phyloP scores from a whole-genome alignment of 2,797 vertebrate species.

The Mallotus villosus region DNA sequence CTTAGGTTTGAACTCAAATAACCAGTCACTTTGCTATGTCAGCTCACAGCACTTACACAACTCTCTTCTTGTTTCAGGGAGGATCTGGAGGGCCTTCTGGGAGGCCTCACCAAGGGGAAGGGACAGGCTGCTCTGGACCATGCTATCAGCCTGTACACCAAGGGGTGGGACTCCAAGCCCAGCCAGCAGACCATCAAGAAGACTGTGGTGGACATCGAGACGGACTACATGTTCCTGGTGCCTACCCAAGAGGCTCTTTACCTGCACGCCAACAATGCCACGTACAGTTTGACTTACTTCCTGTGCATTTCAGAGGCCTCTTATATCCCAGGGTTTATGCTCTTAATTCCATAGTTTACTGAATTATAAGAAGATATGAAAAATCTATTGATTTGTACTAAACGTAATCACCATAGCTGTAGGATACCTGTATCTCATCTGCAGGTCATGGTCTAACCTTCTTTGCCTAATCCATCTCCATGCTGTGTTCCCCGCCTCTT shows the following conservation, averaged over 20 bases:
- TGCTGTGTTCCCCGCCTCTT: not conserved
- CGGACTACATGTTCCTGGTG: slow-evolving; percentile 87
- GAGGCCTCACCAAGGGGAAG: slow-evolving; percentile 71
- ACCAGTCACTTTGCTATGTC: not conserved
- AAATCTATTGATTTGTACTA: no score
- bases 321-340: no score
- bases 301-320: no score
- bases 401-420: no score
- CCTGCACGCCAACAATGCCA: slow-evolving; percentile 77
- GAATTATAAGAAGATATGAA: no score
- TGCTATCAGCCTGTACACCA: slow-evolving; percentile 74
- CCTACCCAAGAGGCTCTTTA: slow-evolving; percentile 81
- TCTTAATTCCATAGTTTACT: no score
- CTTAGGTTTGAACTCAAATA: no score
- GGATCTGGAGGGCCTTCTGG: slow-evolving; percentile 71
- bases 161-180: slow-evolving; percentile 70
- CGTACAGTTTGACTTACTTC: slow-evolving; percentile 53
- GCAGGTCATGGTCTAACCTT: not conserved
- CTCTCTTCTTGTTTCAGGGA: slow-evolving; percentile 58
- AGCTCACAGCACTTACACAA: not conserved
- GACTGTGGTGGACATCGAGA: slow-evolving; percentile 80
- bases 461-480: not conserved
- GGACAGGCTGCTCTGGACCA: slow-evolving; percentile 61
- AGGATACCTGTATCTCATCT: not conserved
- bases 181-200: slow-evolving; percentile 76